phyloP scores from a whole-genome alignment of 1,140 invertebrate genomes.

The Coptotermes formosanus region DNA sequence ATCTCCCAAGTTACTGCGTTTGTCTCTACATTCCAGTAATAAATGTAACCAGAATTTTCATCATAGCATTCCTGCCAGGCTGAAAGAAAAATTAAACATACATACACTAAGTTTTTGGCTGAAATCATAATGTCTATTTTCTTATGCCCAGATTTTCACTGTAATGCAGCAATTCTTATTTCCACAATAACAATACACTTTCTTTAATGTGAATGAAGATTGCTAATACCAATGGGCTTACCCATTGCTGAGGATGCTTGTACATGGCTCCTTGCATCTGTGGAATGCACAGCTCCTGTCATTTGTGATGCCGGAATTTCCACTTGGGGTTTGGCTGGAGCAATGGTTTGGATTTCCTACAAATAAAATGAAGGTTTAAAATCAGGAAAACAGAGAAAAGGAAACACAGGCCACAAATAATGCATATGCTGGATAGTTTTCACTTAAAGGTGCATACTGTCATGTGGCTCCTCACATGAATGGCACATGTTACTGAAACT shows the following conservation, averaged over 20 bases:
- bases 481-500: too few species aligned
- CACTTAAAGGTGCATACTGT: too few species aligned
- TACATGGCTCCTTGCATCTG: constrained; percentile 22
- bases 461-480: too few species aligned
- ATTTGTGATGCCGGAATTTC: not conserved
- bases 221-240: not conserved
- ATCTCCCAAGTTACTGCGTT: constrained; percentile 74
- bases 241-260: not conserved
- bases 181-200: too few species aligned
- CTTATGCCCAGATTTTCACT: too few species aligned
- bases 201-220: too few species aligned
- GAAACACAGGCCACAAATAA: too few species aligned
- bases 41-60: constrained; percentile 64
- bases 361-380: constrained; percentile 33
- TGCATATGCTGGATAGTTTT: too few species aligned
- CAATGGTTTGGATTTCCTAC: constrained; percentile 48
- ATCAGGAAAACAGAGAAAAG: too few species aligned
- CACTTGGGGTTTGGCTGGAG: constrained; percentile 37
- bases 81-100: constrained; percentile 34
- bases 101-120: not conserved
- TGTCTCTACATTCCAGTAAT: constrained; percentile 71
- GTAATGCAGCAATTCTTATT: too few species aligned
- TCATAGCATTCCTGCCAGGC: constrained; percentile 71
- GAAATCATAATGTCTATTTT: not conserved
- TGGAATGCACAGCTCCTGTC: not conserved